Evolutionary conservation across 2,113 vertebrate species (phyloP), one percentile per base, ranked within the genome.

Genomic region (Lepisosteus oculatus): DNA sequence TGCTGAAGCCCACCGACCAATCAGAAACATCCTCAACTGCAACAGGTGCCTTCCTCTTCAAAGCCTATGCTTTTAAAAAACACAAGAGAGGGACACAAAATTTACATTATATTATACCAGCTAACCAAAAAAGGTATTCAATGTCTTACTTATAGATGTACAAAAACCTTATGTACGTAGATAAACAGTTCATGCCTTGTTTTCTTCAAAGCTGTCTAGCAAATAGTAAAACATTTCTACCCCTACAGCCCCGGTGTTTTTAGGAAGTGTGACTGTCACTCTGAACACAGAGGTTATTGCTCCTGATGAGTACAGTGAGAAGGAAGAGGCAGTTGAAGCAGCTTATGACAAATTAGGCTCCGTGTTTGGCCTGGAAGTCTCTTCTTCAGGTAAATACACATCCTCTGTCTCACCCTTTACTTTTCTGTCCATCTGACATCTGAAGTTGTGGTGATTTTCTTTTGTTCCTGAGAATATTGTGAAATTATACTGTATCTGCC

Each of bases 211-310:
- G 47, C 54, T 57, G 17, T 41, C 51, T 56, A 4, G 51, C 8
- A 5, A 42, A n/a, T 43, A 2, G 41, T 43, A n/a, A 55, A 44
- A 42, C 17, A 47, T 72, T 11, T 41, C 43, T 59, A 17, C 57
- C 43, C 51, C 55, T 62, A 44, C 45, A 76, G 77, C 65, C 15
- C 3, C 6, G 3, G 2, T 8, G 14, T 79, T 56, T 54, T 79
- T 74, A 29, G 42, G 69, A n/a, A 69, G 74, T 41, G 78, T 79
- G 43, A 79, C 69, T 4, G 65, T 79, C 5, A 3, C 8, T 43
- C 68, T 76, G n/a, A 61, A 65, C 41, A 62, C 6, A 14, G 62
- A 68, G 2, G n/a, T 72, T 42, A 43, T 1, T n/a, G 42, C 43
- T 43, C 59, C 61, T n/a, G 68, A 69, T 8, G 72, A 57, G 6